phyloP scores from a whole-genome alignment of 2,113 vertebrate species.

The Paradisaea rubra region DNA sequence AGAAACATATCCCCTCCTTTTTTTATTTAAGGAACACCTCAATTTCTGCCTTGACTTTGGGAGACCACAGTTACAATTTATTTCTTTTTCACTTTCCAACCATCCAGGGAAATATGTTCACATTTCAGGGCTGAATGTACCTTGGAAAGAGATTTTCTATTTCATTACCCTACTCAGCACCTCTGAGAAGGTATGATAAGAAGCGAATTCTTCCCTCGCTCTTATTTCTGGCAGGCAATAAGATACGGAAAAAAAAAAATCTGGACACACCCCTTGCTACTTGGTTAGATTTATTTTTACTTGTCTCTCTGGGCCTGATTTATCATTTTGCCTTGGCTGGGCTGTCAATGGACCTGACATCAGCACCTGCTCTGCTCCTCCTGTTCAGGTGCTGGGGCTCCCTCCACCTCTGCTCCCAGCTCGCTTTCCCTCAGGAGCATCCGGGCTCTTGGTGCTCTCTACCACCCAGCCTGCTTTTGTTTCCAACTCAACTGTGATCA shows the following conservation, averaged over 20 bases:
- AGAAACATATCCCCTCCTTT: neutral
- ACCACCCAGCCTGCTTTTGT: neutral
- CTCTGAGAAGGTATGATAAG: constrained; percentile 20
- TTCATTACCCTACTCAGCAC: constrained; percentile 15
- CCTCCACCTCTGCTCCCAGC: neutral
- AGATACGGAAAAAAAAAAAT: neutral
- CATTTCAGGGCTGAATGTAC: constrained; percentile 14
- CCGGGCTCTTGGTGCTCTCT: neutral
- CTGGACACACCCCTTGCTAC: neutral
- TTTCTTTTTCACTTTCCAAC: neutral
- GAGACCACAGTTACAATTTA: neutral
- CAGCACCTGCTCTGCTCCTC: neutral
- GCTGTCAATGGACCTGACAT: neutral
- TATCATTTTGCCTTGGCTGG: neutral
- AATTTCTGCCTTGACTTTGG: neutral
- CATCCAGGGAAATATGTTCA: neutral
- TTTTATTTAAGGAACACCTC: neutral
- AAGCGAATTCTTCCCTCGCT: neutral
- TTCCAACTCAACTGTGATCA: neutral
- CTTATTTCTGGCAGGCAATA: neutral
- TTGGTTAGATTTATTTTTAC: neutral
- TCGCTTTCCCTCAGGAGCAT: neutral
- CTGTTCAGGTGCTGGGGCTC: neutral
- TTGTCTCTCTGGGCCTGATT: neutral
- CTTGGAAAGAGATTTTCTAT: constrained; percentile 38